These are phyloP conservation scores for Halictus quadricinctus DNA, from an alignment of 2,888 invertebrate genomes.

Conservation along the genomic window DNA sequence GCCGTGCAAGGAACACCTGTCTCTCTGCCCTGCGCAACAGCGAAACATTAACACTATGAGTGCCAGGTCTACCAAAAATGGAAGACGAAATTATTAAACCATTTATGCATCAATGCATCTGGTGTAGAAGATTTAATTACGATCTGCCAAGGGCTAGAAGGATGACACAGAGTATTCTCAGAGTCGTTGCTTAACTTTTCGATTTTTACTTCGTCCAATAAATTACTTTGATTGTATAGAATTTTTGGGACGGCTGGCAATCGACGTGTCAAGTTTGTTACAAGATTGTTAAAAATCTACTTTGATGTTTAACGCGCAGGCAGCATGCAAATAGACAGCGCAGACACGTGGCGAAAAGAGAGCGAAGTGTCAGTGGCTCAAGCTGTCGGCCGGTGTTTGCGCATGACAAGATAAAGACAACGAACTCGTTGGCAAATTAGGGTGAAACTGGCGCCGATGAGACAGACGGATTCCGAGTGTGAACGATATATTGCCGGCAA, in stretches of 20 bases:
- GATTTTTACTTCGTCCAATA: too few relatives aligned
- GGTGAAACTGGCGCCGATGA: constrained; percentile 37
- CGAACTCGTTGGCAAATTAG: constrained; percentile 31
- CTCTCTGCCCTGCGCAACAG: background rate
- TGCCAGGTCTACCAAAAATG: too few relatives aligned
- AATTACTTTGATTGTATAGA: background rate
- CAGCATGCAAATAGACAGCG: background rate
- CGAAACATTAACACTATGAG: background rate
- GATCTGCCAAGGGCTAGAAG: too few relatives aligned
- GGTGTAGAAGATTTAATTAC: too few relatives aligned
- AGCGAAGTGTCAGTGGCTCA: background rate
- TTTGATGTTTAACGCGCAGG: background rate
- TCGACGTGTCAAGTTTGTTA: too few relatives aligned
- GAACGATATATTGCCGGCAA: constrained; percentile 24
- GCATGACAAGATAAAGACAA: constrained; percentile 41
- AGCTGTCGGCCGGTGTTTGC: constrained; percentile 28
- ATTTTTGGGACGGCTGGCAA: too few relatives aligned
- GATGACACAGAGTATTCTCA: too few relatives aligned
- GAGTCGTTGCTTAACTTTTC: too few relatives aligned
- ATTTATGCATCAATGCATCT: too few relatives aligned
- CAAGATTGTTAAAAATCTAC: background rate
- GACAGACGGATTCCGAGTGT: constrained; percentile 8
- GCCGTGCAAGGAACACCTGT: background rate
- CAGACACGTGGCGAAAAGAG: background rate
- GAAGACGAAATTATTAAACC: too few relatives aligned